These are phyloP conservation scores for Amorpha juglandis DNA, from an alignment of 2,888 invertebrate genomes.

Conservation along the genomic window DNA sequence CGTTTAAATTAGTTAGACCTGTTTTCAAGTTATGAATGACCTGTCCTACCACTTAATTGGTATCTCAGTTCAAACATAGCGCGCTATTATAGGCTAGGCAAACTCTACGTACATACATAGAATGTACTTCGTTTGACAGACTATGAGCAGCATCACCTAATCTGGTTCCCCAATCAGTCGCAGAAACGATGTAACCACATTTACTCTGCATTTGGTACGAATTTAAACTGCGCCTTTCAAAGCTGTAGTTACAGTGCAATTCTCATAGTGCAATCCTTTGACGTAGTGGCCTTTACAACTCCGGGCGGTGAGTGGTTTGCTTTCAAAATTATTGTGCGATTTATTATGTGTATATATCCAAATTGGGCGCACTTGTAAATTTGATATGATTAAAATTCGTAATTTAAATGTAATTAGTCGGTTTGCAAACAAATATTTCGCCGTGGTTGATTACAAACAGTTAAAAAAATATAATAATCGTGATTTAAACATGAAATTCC, in stretches of 20 bases:
- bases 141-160: not conserved
- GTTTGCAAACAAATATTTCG: not conserved
- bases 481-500: no score
- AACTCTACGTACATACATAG: not conserved
- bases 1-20: no score
- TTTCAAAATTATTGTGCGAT: not conserved
- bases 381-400: not conserved
- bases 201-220: slow-evolving; percentile 10
- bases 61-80: no score
- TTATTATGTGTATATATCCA: not conserved
- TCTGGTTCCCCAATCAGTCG: not conserved
- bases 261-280: slow-evolving; percentile 7
- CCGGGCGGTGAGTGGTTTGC: not conserved
- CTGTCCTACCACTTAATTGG: no score
- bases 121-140: not conserved
- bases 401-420: not conserved
- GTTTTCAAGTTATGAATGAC: no score
- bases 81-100: no score
- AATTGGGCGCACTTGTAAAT: not conserved
- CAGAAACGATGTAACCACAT: not conserved
- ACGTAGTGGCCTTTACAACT: not conserved
- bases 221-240: not conserved
- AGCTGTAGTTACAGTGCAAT: not conserved
- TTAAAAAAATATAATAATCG: no score
- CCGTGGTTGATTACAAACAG: no score